A percentile compares a stretch with the other conserved stretches of the same genome.
These are phyloP conservation scores for Julus scanicus DNA, from an alignment of 2,888 invertebrate species.

Conservation along the genomic window DNA sequence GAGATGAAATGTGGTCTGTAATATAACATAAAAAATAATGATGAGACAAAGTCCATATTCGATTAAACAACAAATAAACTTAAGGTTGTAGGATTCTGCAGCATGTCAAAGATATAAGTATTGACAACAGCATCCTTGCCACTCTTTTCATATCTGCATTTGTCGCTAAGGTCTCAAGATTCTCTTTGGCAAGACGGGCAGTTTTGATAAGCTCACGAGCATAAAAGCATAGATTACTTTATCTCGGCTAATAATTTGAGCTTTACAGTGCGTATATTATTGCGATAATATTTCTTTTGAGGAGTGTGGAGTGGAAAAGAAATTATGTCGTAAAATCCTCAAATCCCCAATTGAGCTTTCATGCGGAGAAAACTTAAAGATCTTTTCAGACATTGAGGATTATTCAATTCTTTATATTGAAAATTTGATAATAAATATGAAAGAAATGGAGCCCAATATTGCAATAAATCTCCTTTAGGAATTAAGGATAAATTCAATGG, in stretches of 20 bases:
- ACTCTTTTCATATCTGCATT: not conserved
- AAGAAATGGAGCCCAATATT: not conserved
- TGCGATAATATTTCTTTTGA: constrained; percentile 3
- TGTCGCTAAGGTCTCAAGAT: too few relatives aligned
- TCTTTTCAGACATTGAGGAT: not conserved
- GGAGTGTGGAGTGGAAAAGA: not conserved
- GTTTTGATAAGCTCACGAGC: not conserved
- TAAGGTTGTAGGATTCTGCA: too few relatives aligned
- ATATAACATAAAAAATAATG: constrained; percentile 53
- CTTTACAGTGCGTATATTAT: not conserved
- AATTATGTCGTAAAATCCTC: not conserved
- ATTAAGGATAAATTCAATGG: not conserved
- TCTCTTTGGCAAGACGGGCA: not conserved
- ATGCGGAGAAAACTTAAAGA: not conserved
- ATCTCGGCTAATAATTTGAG: constrained; percentile 16
- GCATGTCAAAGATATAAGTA: too few relatives aligned
- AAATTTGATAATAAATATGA: not conserved
- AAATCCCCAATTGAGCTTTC: not conserved
- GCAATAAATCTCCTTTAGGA: not conserved
- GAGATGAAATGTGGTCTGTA: constrained; percentile 87
- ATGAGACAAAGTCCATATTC: not conserved
- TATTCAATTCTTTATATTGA: not conserved
- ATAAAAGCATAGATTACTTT: constrained; percentile 8
- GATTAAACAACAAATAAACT: not conserved
- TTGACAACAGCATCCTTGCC: too few relatives aligned